Base-by-base conservation (phyloP, 2,113 vertebrate genomes). In the Trematocara stigmaticum region DNA sequence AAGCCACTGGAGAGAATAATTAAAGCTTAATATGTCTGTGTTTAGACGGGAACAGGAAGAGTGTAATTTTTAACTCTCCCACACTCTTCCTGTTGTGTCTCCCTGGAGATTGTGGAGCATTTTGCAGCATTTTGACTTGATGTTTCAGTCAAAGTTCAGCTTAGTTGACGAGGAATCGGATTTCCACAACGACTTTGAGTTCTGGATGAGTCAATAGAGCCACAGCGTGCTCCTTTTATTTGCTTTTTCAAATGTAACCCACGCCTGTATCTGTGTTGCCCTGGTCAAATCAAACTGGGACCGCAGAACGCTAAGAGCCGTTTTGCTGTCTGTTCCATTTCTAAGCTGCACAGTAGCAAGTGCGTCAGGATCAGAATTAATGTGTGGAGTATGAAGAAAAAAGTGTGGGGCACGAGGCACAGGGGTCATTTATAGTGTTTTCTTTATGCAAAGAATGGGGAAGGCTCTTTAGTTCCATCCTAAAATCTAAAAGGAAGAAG, bases 1-100 rank as follows among this genome's bases (percentile, higher is more conserved):
- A 87, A 92, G 78, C 61, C 82, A 35, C 7, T 52, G 81, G 79
- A 85, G 81, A 80, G 81, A 85, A 82, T 88, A 88, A 93, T 90
- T 88, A 84, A 45, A 83, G 34, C 51, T 29, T 59, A 20, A 83
- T 82, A 81, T 52, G 57, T 66, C 69, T 83, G 78, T 81, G 80
- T 82, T 61, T 69, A 23, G 42, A 80, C 15, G 11, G 26, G 81
- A 55, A 42, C 31, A n/a, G 29, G 53, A 52, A 31, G 49, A 52
- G 29, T 42, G 76, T 57, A 3, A 76, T 61, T 76, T 86, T 38
- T 76, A 12, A 78, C 47, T 74, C n/a, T 10, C 23, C 18, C 20
- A 6, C 29, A 6, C 47, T 55, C 59, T 7, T 26, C 13, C n/a
- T 35, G 42, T 40, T 7, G 79, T 29, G 31, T 71, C 18, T 40